phyloP scores from a whole-genome alignment of 2,113 vertebrate genomes.

The Cranoglanis bouderius region DNA sequence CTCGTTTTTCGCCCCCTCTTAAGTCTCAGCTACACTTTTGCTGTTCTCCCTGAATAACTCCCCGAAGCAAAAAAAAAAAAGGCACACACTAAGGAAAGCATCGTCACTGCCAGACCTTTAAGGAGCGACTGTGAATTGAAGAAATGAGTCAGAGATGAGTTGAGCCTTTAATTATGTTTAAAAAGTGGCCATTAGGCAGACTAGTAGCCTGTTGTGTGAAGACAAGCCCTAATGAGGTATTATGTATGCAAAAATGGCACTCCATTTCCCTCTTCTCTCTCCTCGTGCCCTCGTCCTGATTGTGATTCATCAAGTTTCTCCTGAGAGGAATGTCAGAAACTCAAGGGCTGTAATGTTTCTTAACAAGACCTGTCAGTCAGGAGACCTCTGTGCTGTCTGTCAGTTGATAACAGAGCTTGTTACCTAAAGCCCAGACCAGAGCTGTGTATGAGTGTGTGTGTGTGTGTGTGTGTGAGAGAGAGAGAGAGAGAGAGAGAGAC shows the following conservation, averaged over 20 bases:
- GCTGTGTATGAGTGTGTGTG: constrained; percentile 11
- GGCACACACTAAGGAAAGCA: constrained; percentile 21
- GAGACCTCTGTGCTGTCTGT: constrained; percentile 62
- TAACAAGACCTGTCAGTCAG: constrained; percentile 66
- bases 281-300: constrained; percentile 31
- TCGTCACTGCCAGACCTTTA: constrained; percentile 34
- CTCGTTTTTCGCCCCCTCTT: constrained; percentile 13
- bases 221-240: constrained; percentile 49
- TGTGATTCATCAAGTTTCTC: constrained; percentile 65
- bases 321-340: constrained; percentile 67
- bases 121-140: background rate
- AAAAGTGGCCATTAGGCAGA: constrained; percentile 7
- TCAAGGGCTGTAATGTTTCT: constrained; percentile 72
- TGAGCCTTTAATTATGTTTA: constrained; percentile 15
- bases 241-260: constrained; percentile 44
- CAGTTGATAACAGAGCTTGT: constrained; percentile 58
- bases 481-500: background rate
- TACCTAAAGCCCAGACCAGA: constrained; percentile 57
- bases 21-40: constrained; percentile 25
- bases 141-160: constrained; percentile 1
- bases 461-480: background rate
- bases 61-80: background rate
- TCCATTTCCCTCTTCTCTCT: background rate
- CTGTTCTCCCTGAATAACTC: constrained; percentile 15
- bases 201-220: constrained; percentile 1